Percentiles rank a stretch among this genome's conserved stretches.
These are phyloP conservation scores for Poecilus cupreus DNA, from an alignment of 2,888 invertebrate species.

Conservation along the genomic window DNA sequence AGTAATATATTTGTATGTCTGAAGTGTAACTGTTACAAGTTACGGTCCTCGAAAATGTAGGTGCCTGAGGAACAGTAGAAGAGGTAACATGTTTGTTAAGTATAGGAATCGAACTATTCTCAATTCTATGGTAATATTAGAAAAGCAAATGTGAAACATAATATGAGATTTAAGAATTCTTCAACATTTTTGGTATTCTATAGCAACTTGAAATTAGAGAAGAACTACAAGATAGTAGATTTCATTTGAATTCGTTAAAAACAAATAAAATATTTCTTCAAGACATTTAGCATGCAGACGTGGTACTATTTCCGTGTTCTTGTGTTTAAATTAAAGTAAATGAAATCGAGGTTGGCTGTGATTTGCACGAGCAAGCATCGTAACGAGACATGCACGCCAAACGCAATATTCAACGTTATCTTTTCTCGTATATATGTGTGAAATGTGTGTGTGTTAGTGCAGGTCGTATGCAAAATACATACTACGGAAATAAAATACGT, in stretches of 20 bases:
- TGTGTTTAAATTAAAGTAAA: conserved; percentile 15
- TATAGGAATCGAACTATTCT: too few species aligned
- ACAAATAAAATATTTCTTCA: background rate
- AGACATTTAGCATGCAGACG: background rate
- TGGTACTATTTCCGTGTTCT: background rate
- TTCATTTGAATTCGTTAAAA: background rate
- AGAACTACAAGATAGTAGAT: too few species aligned
- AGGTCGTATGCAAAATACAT: conserved; percentile 21
- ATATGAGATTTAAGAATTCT: too few species aligned
- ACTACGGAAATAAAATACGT: conserved; percentile 25
- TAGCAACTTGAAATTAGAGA: too few species aligned
- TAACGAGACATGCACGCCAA: background rate
- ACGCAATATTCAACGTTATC: conserved; percentile 29
- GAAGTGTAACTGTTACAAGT: too few species aligned
- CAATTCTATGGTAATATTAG: too few species aligned
- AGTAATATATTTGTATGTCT: too few species aligned
- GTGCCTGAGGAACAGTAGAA: too few species aligned
- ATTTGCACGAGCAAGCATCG: background rate
- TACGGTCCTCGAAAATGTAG: too few species aligned
- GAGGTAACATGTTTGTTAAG: too few species aligned
- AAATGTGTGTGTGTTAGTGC: background rate
- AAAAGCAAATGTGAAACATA: too few species aligned
- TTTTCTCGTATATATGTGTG: background rate
- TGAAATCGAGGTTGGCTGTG: background rate
- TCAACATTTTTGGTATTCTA: too few species aligned